Evolutionary conservation across 2,113 vertebrate species (phyloP), one percentile per base, ranked within the genome.

Genomic region (Rhynchomys soricoides): DNA sequence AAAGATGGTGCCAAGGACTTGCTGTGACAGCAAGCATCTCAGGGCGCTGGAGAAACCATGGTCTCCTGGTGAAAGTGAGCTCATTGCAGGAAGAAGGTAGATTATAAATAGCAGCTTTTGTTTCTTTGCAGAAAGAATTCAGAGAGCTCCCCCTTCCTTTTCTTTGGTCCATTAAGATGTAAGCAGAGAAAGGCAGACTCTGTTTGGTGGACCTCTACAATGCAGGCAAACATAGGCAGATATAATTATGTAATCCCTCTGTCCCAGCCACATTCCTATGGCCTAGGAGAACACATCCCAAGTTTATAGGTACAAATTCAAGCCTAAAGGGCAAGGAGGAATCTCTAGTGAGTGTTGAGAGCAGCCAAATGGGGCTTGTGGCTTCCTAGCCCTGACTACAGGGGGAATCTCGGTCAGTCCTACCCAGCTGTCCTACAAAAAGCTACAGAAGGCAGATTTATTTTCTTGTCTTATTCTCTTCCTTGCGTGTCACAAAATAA

Each of bases 101-200:
- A 48, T 82, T 86, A 93, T 93, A 95, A 96, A 91, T 50, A 96
- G 86, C 75, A 95, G 57, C 85, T 64, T 57, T 95, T 29, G 37
- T 91, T 91, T 89, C 74, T 87, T 85, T 13, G 78, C 77, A 89
- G 86, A 94, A 89, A 95, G 82, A 78, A 93, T 92, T 94, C 74
- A 77, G 73, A 93, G 66, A 66, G 29, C 57, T 77, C 62, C 59
- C 66, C 50, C 62, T 90, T 95, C 50, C n/a, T 90, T 87, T 87
- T 17, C 86, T 86, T 93, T 43, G 37, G 79, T 88, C 96, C 71
- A 87, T 96, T 95, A 94, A 96, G 93, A 96, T 95, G 50, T 90
- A 96, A 95, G 91, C 64, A 92, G 52, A 93, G 74, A 75, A 31
- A 96, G 55, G 91, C 24, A 52, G 48, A 26, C 37, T 94, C 88